Evolutionary conservation across 2,797 vertebrate species (phyloP), one percentile per base, ranked within the genome.

Genomic region (Serranus cabrilla): DNA sequence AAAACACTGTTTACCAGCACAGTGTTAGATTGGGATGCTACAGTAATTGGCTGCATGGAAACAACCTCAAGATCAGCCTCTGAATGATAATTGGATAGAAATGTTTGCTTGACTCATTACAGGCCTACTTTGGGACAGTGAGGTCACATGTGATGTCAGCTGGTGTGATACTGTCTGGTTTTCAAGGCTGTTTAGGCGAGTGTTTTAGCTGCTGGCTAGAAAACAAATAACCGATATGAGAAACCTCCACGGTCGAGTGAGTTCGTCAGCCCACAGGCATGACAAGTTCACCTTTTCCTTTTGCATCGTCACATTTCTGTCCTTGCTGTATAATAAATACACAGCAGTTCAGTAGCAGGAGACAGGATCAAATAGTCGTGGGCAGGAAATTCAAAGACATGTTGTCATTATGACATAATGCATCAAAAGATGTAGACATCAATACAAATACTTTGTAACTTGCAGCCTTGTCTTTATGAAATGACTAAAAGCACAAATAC

Each of bases 141-240:
- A 54, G n/a, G 45, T 13, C 18, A 61, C 40, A n/a, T 13, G 50
- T 54, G 46, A 66, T 1, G 7, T 78, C 37, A 60, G 34, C 27
- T n/a, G 11, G 25, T 40, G 18, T 50, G 16, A 78, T 16, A 45
- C 6, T 25, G 56, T 57, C 62, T 76, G 60, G 34, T 49, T 62
- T 72, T 80, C 37, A 75, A 81, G 64, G 56, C 51, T 60, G 55
- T 25, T 78, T 34, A 31, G 25, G 27, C 4, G 0, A 8, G 11
- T 7, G 60, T 21, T 79, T 58, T n/a, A 70, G 51, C 42, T 63
- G 39, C 25, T 58, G 39, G 57, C 59, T 5, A 59, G 42, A 59
- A 21, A 52, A 71, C 23, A 71, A 49, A 76, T 65, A 49, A 12
- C 13, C 11, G 51, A 71, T 17, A 2, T 7, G n/a, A 57, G 49